phyloP scores from a whole-genome alignment of 2,888 invertebrate genomes.

The Apodemia hepburni region DNA sequence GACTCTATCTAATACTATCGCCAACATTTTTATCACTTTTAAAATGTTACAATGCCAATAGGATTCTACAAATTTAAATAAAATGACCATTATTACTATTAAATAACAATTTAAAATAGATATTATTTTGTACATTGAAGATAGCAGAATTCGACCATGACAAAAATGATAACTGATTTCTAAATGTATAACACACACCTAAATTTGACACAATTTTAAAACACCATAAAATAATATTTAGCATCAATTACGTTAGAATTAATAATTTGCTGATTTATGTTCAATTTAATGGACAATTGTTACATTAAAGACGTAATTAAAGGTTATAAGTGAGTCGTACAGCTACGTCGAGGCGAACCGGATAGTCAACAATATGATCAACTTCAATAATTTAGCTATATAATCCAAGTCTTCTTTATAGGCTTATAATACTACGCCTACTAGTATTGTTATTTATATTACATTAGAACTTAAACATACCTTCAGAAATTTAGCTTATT shows the following conservation, averaged over 20 bases:
- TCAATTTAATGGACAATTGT: slow-evolving; percentile 12
- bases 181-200: neutral
- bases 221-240: neutral
- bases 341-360: neutral
- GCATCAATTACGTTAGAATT: neutral
- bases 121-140: neutral
- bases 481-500: neutral
- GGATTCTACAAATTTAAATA: no score
- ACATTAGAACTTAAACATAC: neutral
- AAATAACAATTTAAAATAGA: neutral
- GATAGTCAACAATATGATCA: neutral
- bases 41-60: no score
- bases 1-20: neutral
- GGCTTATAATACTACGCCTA: neutral
- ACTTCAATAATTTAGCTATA: neutral
- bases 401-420: neutral
- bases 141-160: neutral
- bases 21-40: neutral
- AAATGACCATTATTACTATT: no score
- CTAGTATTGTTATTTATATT: neutral
- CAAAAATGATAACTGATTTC: neutral
- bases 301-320: slow-evolving; percentile 12
- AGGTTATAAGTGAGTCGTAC: slow-evolving; percentile 6
- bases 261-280: neutral
- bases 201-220: neutral